Evolutionary conservation across 2,113 vertebrate species (phyloP), one percentile per base, ranked within the genome.

Genomic region (Proterorhinus semilunaris): DNA sequence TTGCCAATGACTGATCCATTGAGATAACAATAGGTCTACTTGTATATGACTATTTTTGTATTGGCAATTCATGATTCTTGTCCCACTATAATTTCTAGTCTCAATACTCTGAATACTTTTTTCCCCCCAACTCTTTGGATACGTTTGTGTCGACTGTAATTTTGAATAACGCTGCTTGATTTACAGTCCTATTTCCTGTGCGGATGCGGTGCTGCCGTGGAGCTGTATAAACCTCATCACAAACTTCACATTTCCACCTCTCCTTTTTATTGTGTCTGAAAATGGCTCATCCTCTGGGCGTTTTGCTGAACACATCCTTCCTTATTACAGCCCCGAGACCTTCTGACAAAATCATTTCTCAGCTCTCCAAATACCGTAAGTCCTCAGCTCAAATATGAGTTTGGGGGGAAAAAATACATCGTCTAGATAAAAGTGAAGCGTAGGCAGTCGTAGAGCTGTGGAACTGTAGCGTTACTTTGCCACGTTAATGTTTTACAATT

Each of bases 161-260:
- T 78, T 69, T 61, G 63, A 72, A 61, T 52, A n/a, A 2, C 68
- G 13, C 7, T 10, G 47, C 78, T 16, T 78, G 59, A 70, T 66
- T 76, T 72, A 74, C 65, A 49, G 68, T 36, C 57, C 50, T 55
- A 66, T 79, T 82, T 87, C 69, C 81, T 68, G 71, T 70, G 62
- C 76, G 84, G 76, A 84, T 79, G 65, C 16, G 7, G 49, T 51
- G 42, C 10, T 52, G 55, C 0, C 2, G 36, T 73, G 10, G 11
- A 27, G 48, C 70, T 70, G 74, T 67, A 84, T 80, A 67, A 84
- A 83, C 74, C 72, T 50, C 63, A 54, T 46, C 55, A 21, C 6
- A 7, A 83, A 71, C 84, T 76, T 74, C 45, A 65, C 27, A 79
- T 79, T 90, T 91, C 86, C 88, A 83, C 79, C 72, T 66, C 58